Percentiles rank a stretch among this genome's conserved stretches.
These are phyloP conservation scores for Epinotia bilunana DNA, from an alignment of 2,888 invertebrate species.

Conservation along the genomic window DNA sequence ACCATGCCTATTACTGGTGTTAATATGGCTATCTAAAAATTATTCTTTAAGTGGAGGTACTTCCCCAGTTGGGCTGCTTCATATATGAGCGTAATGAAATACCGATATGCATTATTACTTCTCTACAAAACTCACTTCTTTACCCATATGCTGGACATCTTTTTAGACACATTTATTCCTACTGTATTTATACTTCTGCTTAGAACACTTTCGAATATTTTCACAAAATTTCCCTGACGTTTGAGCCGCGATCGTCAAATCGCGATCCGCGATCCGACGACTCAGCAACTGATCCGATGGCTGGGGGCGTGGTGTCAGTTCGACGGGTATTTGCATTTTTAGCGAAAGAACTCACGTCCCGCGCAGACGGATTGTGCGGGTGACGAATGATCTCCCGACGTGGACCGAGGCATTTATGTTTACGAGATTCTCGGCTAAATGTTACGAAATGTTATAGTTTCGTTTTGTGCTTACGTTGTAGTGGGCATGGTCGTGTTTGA, in stretches of 20 bases:
- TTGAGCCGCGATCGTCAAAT: constrained; percentile 22
- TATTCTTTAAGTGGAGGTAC: no score
- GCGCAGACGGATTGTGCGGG: constrained; percentile 73
- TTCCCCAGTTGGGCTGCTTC: no score
- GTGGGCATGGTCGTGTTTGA: neutral
- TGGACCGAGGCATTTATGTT: constrained; percentile 56
- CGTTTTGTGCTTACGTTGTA: neutral
- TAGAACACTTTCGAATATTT: neutral
- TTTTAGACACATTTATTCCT: neutral
- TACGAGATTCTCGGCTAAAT: constrained; percentile 50
- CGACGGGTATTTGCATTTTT: constrained; percentile 81
- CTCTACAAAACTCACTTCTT: no score
- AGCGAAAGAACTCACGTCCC: constrained; percentile 79
- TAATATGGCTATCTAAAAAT: no score
- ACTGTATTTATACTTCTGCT: neutral
- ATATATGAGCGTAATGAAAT: no score
- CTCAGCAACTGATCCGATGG: constrained; percentile 40
- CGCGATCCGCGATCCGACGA: constrained; percentile 25
- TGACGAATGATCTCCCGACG: constrained; percentile 75
- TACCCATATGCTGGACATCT: neutral
- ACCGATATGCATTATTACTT: no score
- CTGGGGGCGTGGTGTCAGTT: constrained; percentile 76
- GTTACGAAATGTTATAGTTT: constrained; percentile 24
- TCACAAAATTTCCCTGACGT: constrained; percentile 1
- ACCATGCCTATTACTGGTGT: no score